Conservation (phyloP, 1,140 invertebrate species). For the Melanaphis sacchari region DNA sequence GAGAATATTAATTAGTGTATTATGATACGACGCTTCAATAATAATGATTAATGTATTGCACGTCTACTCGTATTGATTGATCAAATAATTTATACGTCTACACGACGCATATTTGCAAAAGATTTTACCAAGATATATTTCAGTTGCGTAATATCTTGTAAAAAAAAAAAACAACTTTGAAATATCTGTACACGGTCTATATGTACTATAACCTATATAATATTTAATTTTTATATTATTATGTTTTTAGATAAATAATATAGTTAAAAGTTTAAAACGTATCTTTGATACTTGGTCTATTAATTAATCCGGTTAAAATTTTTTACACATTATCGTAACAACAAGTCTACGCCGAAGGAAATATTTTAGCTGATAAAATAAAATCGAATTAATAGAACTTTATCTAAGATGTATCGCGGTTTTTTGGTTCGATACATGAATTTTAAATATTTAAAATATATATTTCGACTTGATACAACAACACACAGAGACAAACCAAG, state of each 20-base stretch:
- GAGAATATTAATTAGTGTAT: not conserved
- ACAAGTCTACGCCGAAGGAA: no score
- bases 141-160: not conserved
- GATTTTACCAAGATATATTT: not conserved
- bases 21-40: not conserved
- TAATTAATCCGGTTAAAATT: not conserved
- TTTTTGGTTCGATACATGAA: no score
- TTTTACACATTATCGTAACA: no score
- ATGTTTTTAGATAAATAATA: not conserved
- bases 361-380: no score
- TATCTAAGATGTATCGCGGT: not conserved
- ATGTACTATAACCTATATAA: not conserved
- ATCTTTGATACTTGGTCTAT: not conserved
- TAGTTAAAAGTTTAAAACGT: not conserved
- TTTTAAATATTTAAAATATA: no score
- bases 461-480: no score
- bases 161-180: not conserved
- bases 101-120: not conserved
- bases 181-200: not conserved
- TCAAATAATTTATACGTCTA: not conserved
- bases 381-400: not conserved
- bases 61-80: not conserved
- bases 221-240: not conserved
- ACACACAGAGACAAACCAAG: not conserved
- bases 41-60: not conserved